Conservation (phyloP, 2,888 invertebrate genomes). For the Mycogona germanica region DNA sequence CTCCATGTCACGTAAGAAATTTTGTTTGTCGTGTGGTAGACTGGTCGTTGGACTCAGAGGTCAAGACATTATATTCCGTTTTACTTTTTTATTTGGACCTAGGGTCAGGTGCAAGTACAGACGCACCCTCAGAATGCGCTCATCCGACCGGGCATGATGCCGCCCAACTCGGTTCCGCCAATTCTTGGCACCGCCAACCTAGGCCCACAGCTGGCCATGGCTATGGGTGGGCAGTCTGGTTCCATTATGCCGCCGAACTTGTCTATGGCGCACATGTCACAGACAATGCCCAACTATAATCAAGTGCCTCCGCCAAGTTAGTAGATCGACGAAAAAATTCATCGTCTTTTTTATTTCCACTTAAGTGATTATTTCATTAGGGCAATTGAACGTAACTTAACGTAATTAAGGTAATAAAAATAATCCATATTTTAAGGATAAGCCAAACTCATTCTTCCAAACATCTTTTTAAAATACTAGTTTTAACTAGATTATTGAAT, state of each 20-base stretch:
- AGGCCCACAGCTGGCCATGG: constrained; percentile 16
- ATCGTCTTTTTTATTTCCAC: too few species aligned
- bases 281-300: constrained; percentile 15
- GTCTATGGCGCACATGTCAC: constrained; percentile 2
- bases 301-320: constrained; percentile 21
- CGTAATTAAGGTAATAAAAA: too few species aligned
- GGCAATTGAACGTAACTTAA: too few species aligned
- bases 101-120: constrained; percentile 14
- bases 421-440: too few species aligned
- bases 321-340: too few species aligned
- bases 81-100: constrained; percentile 1
- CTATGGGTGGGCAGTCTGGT: constrained; percentile 14
- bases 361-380: too few species aligned
- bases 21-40: background rate
- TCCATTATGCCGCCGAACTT: constrained; percentile 11
- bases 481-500: too few species aligned
- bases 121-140: background rate
- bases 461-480: too few species aligned
- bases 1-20: background rate
- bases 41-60: background rate
- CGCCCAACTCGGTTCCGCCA: constrained; percentile 10
- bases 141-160: constrained; percentile 8
- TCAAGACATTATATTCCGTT: background rate
- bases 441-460: too few species aligned
- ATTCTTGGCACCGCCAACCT: constrained; percentile 10